Evolutionary conservation across 2,113 vertebrate species (phyloP), one percentile per base, ranked within the genome.

Genomic region (Zosterops hypoxanthus): DNA sequence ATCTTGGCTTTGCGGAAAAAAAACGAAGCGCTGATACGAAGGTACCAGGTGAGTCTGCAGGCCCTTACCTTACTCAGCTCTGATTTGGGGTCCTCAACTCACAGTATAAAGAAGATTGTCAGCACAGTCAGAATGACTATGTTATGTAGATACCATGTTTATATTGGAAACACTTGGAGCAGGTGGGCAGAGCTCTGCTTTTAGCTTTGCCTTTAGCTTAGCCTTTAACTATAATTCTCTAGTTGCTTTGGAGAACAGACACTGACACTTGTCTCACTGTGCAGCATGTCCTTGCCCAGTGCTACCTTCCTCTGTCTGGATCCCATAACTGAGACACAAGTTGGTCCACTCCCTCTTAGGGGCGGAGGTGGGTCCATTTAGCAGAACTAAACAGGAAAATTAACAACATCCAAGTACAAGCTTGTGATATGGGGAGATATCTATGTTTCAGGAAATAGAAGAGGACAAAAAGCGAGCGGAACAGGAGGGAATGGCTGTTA

Each of bases 391-490:
- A 42, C 12, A 78, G 52, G 52, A 70, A 41, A 25, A 47, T 49
- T 5, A 47, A 25, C 36, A 64, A 29, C 22, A 57, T n/a, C 26
- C 11, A 55, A 31, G 17, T 28, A 6, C 11, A 6, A 18, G 16
- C 41, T 52, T 44, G 6, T 66, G 44, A 31, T 73, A 41, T 77
- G 47, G 34, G 10, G 53, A 5, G 53, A 5, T 85, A 6, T 72
- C 16, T 82, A 14, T 95, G 33, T 96, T 97, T 82, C 96, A 99
- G 99, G 99, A 99, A 97, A 99, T 99, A 78, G 99, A 99, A 96
- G 99, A 99, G 95, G 99, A 99, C 97, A 99, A 98, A 57, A 98
- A 99, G 96, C 98, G 97, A 94, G 99, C 99, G 1, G 99, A 99
- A 94, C 98, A 98, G 92, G 99, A 98, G 85, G 98, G 98, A 83